Conservation (phyloP, 2,888 invertebrate species). For the Helleia helle region DNA sequence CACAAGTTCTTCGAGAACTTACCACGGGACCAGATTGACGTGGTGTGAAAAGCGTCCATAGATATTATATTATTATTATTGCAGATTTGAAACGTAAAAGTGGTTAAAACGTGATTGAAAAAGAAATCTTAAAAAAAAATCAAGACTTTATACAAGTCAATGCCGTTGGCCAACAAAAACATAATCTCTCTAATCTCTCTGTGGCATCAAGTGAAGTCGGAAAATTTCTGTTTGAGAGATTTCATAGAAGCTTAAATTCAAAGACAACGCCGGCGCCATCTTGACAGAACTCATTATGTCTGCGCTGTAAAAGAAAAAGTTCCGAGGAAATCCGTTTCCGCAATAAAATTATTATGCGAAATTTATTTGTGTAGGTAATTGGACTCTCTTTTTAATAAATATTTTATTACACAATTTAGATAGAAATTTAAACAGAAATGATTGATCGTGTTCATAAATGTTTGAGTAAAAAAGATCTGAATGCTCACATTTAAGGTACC, state of each 20-base stretch:
- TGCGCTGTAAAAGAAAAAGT: constrained; percentile 1
- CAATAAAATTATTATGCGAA: neutral
- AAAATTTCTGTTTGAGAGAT: constrained; percentile 1
- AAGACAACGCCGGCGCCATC: constrained; percentile 6
- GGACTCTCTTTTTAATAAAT: too few relatives aligned
- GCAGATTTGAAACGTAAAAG: too few relatives aligned
- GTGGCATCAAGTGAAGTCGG: neutral
- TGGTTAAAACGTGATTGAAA: too few relatives aligned
- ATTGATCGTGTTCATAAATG: too few relatives aligned
- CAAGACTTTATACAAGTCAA: neutral
- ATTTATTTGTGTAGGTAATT: neutral
- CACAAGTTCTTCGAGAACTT: too few relatives aligned
- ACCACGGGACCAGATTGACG: too few relatives aligned
- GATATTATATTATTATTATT: too few relatives aligned
- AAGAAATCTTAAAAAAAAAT: neutral
- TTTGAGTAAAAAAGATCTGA: too few relatives aligned
- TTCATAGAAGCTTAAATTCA: neutral
- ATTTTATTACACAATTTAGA: neutral
- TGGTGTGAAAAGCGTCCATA: too few relatives aligned
- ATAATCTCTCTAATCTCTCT: neutral
- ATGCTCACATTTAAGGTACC: too few relatives aligned
- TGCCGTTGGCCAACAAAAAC: neutral
- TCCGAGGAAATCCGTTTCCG: neutral
- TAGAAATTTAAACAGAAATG: too few relatives aligned
- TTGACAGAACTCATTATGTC: constrained; percentile 8